These are phyloP conservation scores for Cottus gobio DNA, from an alignment of 2,113 vertebrate genomes.

Conservation along the genomic window DNA sequence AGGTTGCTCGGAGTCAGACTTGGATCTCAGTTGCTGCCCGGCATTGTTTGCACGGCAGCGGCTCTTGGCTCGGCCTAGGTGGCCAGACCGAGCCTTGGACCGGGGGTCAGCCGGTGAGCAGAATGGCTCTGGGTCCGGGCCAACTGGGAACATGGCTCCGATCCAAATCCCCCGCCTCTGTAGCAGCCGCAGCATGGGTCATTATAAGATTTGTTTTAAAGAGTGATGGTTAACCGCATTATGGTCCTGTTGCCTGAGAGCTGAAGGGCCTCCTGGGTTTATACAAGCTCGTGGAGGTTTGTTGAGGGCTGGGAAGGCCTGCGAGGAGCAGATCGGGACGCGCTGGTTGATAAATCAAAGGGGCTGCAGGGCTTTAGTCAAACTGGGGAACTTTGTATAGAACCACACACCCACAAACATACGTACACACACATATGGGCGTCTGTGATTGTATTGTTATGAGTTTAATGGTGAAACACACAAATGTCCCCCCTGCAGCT, in stretches of 20 bases:
- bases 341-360: constrained; percentile 67
- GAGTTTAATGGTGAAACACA: constrained; percentile 34
- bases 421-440: not conserved
- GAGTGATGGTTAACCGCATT: constrained; percentile 73
- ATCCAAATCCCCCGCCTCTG: constrained; percentile 53
- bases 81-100: constrained; percentile 15
- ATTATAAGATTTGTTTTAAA: constrained; percentile 74
- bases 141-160: constrained; percentile 33
- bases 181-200: constrained; percentile 53
- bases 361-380: constrained; percentile 33
- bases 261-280: constrained; percentile 61
- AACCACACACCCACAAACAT: not conserved
- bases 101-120: constrained; percentile 37
- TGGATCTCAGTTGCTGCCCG: not conserved
- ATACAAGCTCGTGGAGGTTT: constrained; percentile 48
- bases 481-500: constrained; percentile 21
- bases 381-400: constrained; percentile 36
- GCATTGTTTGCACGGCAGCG: constrained; percentile 18
- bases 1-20: not conserved
- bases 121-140: constrained; percentile 22
- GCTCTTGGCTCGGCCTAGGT: constrained; percentile 11
- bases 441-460: constrained; percentile 23
- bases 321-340: constrained; percentile 28
- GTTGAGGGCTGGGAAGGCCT: constrained; percentile 31
- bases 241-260: constrained; percentile 59